Base-by-base conservation (phyloP, 2,888 invertebrate genomes). In the Barypeithes pellucidus region DNA sequence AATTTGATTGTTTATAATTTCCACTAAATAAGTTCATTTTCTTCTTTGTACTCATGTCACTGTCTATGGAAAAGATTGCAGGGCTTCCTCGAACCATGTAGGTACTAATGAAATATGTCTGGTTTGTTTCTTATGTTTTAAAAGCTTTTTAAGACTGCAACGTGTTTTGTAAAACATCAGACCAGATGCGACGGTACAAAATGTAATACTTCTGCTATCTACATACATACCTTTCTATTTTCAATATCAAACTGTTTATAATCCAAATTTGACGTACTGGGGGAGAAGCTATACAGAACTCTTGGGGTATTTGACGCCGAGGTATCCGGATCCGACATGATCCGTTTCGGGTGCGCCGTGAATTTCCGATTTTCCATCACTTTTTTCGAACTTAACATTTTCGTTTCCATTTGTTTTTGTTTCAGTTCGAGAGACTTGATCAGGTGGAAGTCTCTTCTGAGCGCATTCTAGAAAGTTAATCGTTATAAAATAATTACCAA, bases 161-260 rank as follows among this genome's bases (percentile, higher is more conserved):
- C n/a, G n/a, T n/a, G n/a, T n/a, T n/a, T n/a, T n/a, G n/a, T n/a
- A n/a, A n/a, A n/a, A n/a, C n/a, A n/a, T 33, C 33, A 33, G 33
- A 8, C 33, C 33, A 33, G n/a, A n/a, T n/a, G n/a, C n/a, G n/a
- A n/a, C n/a, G n/a, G n/a, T n/a, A n/a, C n/a, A n/a, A n/a, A n/a
- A n/a, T n/a, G n/a, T n/a, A n/a, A n/a, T n/a, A n/a, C n/a, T n/a
- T n/a, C n/a, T n/a, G n/a, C n/a, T n/a, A n/a, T n/a, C n/a, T n/a
- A n/a, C n/a, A n/a, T 29, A 33, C 60, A 59, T 72, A 78, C 78
- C 69, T 78, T 77, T 57, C 73, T 77, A 62, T 63, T 52, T 24
- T 71, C 45, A 20, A 63, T 68, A 50, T 66, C 59, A 33, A 20
- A 11, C 45, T 41, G 0, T 68, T 66, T 20, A 68, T 12, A 47